phyloP scores from a whole-genome alignment of 2,888 invertebrate genomes.

The Palloptera scutellata region DNA sequence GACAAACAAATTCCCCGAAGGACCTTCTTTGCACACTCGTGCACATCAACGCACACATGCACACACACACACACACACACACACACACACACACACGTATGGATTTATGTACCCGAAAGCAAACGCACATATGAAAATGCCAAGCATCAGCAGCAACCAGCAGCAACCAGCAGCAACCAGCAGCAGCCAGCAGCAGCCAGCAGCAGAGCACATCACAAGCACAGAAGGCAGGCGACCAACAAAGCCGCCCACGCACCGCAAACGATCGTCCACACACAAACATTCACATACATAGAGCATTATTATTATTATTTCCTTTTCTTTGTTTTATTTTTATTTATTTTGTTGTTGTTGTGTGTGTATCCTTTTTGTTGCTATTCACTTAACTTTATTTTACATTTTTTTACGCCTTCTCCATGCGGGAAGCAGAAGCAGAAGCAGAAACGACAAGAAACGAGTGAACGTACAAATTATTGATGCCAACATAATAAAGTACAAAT shows the following conservation, averaged over 20 bases:
- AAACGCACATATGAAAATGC: constrained; percentile 15
- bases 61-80: neutral
- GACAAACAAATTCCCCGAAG: constrained; percentile 44
- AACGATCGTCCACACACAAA: neutral
- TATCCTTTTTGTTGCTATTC: no score
- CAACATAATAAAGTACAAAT: constrained; percentile 3
- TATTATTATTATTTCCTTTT: constrained; percentile 1
- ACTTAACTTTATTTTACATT: neutral
- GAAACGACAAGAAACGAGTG: neutral
- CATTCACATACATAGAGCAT: neutral
- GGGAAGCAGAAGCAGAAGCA: neutral
- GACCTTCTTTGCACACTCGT: constrained; percentile 17
- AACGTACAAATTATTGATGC: constrained; percentile 2
- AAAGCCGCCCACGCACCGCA: no score
- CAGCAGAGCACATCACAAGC: constrained; percentile 16
- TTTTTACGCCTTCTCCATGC: constrained; percentile 1
- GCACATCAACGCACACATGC: neutral
- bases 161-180: no score
- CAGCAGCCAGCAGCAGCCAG: no score
- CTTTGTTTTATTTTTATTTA: neutral
- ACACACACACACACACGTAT: constrained; percentile 1
- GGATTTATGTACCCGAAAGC: neutral
- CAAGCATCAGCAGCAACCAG: no score
- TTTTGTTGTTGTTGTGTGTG: neutral
- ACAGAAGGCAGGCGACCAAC: neutral